These are phyloP conservation scores for Percina caprodes DNA, from an alignment of 2,113 vertebrate genomes.

Conservation along the genomic window DNA sequence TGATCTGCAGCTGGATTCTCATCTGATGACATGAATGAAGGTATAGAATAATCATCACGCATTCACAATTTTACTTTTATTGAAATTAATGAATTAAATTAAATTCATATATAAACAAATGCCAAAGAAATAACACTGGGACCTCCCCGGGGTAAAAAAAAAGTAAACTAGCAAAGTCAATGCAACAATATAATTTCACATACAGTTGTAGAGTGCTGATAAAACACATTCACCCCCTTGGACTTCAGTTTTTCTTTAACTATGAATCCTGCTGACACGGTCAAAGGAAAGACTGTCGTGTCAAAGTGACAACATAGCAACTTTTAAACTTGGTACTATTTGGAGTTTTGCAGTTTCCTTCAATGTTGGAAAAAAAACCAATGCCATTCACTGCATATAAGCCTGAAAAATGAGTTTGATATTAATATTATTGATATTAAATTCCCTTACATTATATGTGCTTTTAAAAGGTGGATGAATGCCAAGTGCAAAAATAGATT, in stretches of 20 bases:
- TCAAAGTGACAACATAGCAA: background rate
- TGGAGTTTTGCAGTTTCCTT: background rate
- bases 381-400: conserved; percentile 18
- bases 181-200: conserved; percentile 49
- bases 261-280: background rate
- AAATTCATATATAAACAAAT: conserved; percentile 66
- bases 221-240: conserved; percentile 23
- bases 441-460: conserved; percentile 74
- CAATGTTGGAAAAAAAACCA: background rate
- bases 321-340: background rate
- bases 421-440: conserved; percentile 29
- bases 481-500: conserved; percentile 84
- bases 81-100: conserved; percentile 65
- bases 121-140: conserved; percentile 59
- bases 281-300: background rate
- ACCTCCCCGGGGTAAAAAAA: conserved; percentile 15
- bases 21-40: background rate
- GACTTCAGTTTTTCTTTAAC: background rate
- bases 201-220: conserved; percentile 19
- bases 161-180: conserved; percentile 39
- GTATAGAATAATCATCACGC: conserved; percentile 4
- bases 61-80: conserved; percentile 19
- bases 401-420: conserved; percentile 35
- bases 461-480: conserved; percentile 63
- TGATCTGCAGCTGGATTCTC: background rate